These are phyloP conservation scores for Leptinotarsa texana DNA, from an alignment of 1,140 invertebrate species.

Conservation along the genomic window DNA sequence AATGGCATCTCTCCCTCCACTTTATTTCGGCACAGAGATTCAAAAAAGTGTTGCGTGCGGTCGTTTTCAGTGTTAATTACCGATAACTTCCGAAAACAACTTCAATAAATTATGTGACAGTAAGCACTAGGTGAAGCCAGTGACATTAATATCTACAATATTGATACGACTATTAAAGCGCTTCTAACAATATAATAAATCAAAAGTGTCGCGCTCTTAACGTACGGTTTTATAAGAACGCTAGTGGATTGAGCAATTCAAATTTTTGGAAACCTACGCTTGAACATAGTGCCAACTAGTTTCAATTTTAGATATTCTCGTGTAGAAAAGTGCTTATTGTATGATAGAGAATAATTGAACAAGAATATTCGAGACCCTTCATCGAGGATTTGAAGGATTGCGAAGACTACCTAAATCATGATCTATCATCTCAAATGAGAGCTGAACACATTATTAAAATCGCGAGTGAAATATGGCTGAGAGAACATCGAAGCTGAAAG, in stretches of 20 bases:
- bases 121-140: constrained; percentile 32
- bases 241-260: constrained; percentile 25
- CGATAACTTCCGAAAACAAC: not conserved
- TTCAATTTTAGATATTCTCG: constrained; percentile 40
- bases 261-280: constrained; percentile 39
- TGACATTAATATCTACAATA: constrained; percentile 21
- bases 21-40: constrained; percentile 6
- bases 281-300: constrained; percentile 35
- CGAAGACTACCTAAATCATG: constrained; percentile 7
- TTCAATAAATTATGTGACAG: constrained; percentile 31
- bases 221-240: constrained; percentile 1
- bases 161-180: constrained; percentile 6
- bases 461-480: constrained; percentile 48
- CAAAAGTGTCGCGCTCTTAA: not conserved
- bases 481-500: constrained; percentile 44
- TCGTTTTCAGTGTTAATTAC: not conserved
- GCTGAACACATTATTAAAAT: constrained; percentile 28
- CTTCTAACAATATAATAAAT: constrained; percentile 3
- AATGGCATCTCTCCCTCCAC: constrained; percentile 5
- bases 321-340: constrained; percentile 34
- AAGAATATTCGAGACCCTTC: not conserved
- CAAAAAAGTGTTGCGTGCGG: not conserved
- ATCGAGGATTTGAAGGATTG: constrained; percentile 7
- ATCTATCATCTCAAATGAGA: constrained; percentile 18
- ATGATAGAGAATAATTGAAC: constrained; percentile 30